Percentiles rank a stretch among this genome's conserved stretches.
Conservation (phyloP, 2,113 vertebrate genomes). For the Phylloscopus whistleri region DNA sequence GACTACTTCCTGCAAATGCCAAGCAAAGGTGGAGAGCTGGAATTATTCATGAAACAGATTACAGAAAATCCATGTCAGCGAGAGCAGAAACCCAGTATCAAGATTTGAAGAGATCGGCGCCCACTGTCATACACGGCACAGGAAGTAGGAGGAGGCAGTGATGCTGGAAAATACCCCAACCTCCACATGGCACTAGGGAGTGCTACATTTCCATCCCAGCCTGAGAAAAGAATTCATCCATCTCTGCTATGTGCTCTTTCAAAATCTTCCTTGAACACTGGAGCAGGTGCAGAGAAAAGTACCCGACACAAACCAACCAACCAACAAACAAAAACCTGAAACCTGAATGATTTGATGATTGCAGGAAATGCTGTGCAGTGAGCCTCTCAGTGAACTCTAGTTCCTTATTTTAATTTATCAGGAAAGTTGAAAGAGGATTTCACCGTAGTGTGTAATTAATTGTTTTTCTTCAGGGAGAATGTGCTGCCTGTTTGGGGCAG, state of each 20-base stretch:
- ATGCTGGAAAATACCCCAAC: neutral
- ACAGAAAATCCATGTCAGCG: neutral
- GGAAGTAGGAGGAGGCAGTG: neutral
- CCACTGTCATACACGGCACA: neutral
- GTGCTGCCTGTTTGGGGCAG: constrained; percentile 6
- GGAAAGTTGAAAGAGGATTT: constrained; percentile 34
- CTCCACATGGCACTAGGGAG: neutral
- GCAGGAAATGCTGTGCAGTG: constrained; percentile 27
- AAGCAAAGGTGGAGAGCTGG: neutral
- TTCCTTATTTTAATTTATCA: constrained; percentile 9
- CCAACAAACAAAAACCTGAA: neutral
- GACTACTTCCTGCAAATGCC: neutral
- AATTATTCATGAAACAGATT: neutral
- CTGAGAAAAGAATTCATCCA: neutral
- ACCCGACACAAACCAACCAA: neutral
- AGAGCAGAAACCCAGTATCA: neutral
- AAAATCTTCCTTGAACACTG: neutral
- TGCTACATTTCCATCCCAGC: neutral
- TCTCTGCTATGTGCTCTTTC: neutral
- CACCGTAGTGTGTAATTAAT: neutral
- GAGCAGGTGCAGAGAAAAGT: neutral
- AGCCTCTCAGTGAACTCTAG: neutral
- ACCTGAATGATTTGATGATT: neutral
- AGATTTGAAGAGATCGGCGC: neutral
- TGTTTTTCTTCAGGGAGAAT: constrained; percentile 26